These are phyloP conservation scores for Rafetus swinhoei DNA, from an alignment of 2,113 vertebrate genomes.

Conservation along the genomic window DNA sequence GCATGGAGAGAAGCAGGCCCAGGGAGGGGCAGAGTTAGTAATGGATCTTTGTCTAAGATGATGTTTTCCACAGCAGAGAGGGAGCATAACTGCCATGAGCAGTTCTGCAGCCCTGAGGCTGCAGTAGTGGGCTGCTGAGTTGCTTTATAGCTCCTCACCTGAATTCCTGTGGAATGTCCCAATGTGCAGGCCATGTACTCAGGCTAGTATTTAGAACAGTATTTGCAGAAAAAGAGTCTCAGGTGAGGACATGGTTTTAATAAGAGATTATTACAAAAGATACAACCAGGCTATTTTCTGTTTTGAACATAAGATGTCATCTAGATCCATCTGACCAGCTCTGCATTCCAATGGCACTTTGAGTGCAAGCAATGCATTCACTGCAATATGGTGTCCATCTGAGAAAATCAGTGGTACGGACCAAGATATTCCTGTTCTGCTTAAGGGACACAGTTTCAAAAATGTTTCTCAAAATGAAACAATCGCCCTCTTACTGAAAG, in stretches of 20 bases:
- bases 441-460: neutral
- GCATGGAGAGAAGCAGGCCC: neutral
- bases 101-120: neutral
- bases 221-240: neutral
- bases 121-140: neutral
- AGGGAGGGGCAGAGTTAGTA: neutral
- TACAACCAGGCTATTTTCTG: neutral
- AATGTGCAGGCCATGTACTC: neutral
- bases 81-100: neutral
- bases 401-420: neutral
- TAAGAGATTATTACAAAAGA: neutral
- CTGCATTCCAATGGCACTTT: neutral
- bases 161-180: neutral
- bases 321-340: neutral
- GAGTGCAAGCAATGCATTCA: neutral
- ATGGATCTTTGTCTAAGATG: neutral
- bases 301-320: neutral
- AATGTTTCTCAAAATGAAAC: neutral
- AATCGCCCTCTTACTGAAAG: neutral
- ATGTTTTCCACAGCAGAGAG: neutral
- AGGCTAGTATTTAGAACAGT: neutral
- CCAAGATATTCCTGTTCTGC: neutral
- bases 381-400: constrained; percentile 6
- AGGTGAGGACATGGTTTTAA: neutral
- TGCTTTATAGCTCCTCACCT: neutral